Evolutionary conservation across 2,113 vertebrate genomes (phyloP).

Genomic region (Strix aluco): DNA sequence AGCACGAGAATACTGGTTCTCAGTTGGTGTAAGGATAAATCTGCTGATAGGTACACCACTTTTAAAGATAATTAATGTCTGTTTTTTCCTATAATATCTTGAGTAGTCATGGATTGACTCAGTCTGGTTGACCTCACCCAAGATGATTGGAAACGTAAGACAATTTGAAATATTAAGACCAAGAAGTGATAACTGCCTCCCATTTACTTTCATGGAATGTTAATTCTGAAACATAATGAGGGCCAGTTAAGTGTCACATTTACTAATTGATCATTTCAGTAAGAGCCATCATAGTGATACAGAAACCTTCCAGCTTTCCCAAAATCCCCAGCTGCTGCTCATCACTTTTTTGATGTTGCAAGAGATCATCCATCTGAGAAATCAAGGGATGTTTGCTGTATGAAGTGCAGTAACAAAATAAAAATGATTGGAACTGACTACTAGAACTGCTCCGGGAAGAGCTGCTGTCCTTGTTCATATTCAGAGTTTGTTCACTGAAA

Average conservation of each 20-base stretch:
- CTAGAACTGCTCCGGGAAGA: background rate
- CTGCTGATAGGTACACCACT: background rate
- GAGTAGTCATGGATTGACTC: background rate
- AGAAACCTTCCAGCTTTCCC: background rate
- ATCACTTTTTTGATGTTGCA: background rate
- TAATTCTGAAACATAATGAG: background rate
- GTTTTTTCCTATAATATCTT: background rate
- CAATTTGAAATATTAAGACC: background rate
- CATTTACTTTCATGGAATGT: background rate
- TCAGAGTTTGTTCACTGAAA: background rate
- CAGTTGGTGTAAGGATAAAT: background rate
- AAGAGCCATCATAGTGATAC: background rate
- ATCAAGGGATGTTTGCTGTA: background rate
- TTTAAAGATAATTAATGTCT: background rate
- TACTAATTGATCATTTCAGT: background rate
- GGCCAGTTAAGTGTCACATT: background rate
- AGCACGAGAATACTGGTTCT: fast-evolving
- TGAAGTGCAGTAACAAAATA: background rate
- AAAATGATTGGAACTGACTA: background rate
- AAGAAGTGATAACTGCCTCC: background rate
- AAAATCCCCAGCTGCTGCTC: background rate
- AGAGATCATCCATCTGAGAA: background rate
- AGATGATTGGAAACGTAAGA: background rate
- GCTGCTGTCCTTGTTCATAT: background rate
- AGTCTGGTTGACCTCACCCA: background rate